phyloP scores from a whole-genome alignment of 2,797 vertebrate species.

The Melanotaenia maccullochi region DNA sequence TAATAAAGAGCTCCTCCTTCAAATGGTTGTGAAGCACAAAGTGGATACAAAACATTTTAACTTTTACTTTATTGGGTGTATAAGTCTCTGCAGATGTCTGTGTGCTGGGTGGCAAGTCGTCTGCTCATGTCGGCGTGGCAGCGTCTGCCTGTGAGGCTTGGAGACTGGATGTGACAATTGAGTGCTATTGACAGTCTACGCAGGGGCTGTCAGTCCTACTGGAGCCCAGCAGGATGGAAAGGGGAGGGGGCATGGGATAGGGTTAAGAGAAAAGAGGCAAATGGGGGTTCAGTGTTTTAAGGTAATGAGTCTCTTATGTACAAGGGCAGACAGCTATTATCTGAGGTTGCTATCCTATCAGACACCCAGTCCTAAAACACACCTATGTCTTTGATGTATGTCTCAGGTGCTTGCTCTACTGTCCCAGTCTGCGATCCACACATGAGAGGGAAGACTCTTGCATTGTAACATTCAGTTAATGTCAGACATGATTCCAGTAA shows the following conservation, averaged over 20 bases:
- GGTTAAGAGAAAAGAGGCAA: slow-evolving; percentile 41
- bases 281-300: slow-evolving; percentile 50
- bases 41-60: background rate
- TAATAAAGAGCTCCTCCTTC: background rate
- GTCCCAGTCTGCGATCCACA: slow-evolving; percentile 12
- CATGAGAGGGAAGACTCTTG: background rate
- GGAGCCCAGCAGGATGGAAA: slow-evolving; percentile 73
- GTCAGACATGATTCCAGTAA: background rate
- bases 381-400: slow-evolving; percentile 74
- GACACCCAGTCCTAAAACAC: slow-evolving; percentile 43
- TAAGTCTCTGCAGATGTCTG: slow-evolving; percentile 37
- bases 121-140: slow-evolving; percentile 61
- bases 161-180: slow-evolving; percentile 81
- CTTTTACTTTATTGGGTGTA: background rate
- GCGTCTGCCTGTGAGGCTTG: slow-evolving; percentile 69
- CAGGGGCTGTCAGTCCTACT: slow-evolving; percentile 68
- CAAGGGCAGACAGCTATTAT: slow-evolving; percentile 78
- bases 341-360: slow-evolving; percentile 55
- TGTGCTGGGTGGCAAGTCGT: slow-evolving; percentile 43
- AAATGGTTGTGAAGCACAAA: background rate
- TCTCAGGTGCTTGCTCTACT: slow-evolving; percentile 54
- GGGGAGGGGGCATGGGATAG: background rate
- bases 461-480: background rate
- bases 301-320: slow-evolving; percentile 70
- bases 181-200: slow-evolving; percentile 79